Conservation (phyloP, 2,888 invertebrate species). For the Griposia aprilina region DNA sequence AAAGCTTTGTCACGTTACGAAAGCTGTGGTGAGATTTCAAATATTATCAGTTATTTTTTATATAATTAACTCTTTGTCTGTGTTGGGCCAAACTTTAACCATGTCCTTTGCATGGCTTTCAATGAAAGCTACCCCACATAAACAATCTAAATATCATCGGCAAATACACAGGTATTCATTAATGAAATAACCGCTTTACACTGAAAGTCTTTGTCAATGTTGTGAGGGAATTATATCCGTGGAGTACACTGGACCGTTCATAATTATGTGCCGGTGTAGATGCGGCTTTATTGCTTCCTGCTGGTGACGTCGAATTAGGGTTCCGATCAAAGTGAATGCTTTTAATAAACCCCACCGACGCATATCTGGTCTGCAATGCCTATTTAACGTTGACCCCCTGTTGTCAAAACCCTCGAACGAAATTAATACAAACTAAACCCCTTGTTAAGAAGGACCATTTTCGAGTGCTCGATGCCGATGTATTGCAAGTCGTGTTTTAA, state of each 20-base stretch:
- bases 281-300: constrained; percentile 85
- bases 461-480: constrained; percentile 31
- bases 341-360: constrained; percentile 85
- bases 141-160: constrained; percentile 22
- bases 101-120: background rate
- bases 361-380: constrained; percentile 65
- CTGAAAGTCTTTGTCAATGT: constrained; percentile 84
- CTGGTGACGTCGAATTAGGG: constrained; percentile 86
- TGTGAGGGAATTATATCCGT: constrained; percentile 77
- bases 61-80: too few relatives aligned
- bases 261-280: constrained; percentile 84
- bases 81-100: too few relatives aligned
- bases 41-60: too few relatives aligned
- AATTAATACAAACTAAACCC: constrained; percentile 28
- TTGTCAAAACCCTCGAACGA: constrained; percentile 39
- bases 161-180: constrained; percentile 63
- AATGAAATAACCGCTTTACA: constrained; percentile 80
- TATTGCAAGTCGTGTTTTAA: constrained; percentile 52
- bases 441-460: constrained; percentile 42
- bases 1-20: too few relatives aligned
- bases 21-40: too few relatives aligned
- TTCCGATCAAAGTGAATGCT: constrained; percentile 88
- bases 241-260: constrained; percentile 71
- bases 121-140: constrained; percentile 4
- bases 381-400: constrained; percentile 61